Evolutionary conservation across 2,797 vertebrate genomes (phyloP).

Genomic region (Acanthurus leucopareius): DNA sequence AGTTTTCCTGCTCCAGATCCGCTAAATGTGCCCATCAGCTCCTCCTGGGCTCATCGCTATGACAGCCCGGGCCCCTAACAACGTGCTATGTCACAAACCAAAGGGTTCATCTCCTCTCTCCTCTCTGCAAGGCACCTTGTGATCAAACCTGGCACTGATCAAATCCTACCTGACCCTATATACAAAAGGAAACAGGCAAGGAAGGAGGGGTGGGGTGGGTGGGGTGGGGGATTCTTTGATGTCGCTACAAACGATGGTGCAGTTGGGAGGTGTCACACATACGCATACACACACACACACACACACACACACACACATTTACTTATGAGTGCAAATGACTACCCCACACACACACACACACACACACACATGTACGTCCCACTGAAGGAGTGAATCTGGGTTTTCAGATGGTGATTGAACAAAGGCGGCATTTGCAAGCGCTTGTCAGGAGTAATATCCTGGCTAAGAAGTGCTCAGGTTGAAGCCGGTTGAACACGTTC

Average conservation of each 20-base stretch:
- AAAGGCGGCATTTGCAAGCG: constrained; percentile 74
- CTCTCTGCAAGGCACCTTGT: constrained; percentile 71
- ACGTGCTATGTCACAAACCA: constrained; percentile 81
- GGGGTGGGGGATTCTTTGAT: constrained; percentile 79
- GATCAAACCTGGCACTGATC: constrained; percentile 87
- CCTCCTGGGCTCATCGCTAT: constrained; percentile 72
- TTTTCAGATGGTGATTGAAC: constrained; percentile 74
- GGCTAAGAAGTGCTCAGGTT: constrained; percentile 39
- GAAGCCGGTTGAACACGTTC: constrained; percentile 69
- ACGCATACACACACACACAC: constrained; percentile 40
- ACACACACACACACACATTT: constrained; percentile 43
- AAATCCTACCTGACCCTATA: constrained; percentile 82
- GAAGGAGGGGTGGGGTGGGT: constrained; percentile 33
- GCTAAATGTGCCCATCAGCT: constrained; percentile 76
- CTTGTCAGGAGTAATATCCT: constrained; percentile 77
- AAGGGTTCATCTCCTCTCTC: constrained; percentile 72
- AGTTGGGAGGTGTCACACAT: constrained; percentile 75
- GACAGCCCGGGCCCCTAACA: constrained; percentile 75
- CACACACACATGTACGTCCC: constrained; percentile 38
- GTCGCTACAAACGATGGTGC: constrained; percentile 85
- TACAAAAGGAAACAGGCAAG: constrained; percentile 71
- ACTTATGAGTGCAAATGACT: constrained; percentile 66
- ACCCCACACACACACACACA: constrained; percentile 37
- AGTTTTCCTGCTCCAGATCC: constrained; percentile 67
- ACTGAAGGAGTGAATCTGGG: constrained; percentile 60